These are phyloP conservation scores for Calameuta pallipes DNA, from an alignment of 2,888 invertebrate species.

Conservation along the genomic window DNA sequence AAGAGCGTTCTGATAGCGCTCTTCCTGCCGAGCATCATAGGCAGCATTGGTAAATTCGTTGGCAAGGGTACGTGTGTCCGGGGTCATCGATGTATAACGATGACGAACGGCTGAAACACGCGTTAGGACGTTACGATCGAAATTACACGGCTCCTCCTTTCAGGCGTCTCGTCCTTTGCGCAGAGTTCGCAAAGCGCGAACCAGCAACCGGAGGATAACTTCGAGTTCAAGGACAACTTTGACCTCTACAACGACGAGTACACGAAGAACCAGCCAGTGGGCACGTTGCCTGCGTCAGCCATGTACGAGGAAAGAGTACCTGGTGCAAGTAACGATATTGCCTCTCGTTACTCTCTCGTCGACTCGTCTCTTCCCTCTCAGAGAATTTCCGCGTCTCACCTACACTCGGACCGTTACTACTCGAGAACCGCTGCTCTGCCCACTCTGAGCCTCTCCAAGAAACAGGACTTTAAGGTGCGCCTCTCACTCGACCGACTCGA, in stretches of 20 bases:
- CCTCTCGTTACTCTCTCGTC: constrained; percentile 70
- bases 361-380: constrained; percentile 61
- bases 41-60: constrained; percentile 84
- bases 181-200: constrained; percentile 59
- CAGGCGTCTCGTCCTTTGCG: constrained; percentile 67
- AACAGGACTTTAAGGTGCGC: constrained; percentile 78
- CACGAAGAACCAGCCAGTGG: constrained; percentile 66
- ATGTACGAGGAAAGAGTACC: constrained; percentile 63
- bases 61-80: constrained; percentile 76
- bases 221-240: constrained; percentile 81
- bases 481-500: too few species aligned
- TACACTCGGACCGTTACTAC: constrained; percentile 74
- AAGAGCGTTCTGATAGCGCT: constrained; percentile 86
- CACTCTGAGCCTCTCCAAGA: constrained; percentile 59
- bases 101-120: background rate
- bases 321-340: constrained; percentile 49
- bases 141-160: background rate
- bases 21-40: constrained; percentile 86
- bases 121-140: background rate
- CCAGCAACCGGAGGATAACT: constrained; percentile 71
- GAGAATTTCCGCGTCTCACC: constrained; percentile 73
- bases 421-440: constrained; percentile 69
- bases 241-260: constrained; percentile 68
- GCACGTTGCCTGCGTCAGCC: constrained; percentile 64
- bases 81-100: background rate